Conservation (phyloP, 2,888 invertebrate genomes). For the Platycnemis pennipes region DNA sequence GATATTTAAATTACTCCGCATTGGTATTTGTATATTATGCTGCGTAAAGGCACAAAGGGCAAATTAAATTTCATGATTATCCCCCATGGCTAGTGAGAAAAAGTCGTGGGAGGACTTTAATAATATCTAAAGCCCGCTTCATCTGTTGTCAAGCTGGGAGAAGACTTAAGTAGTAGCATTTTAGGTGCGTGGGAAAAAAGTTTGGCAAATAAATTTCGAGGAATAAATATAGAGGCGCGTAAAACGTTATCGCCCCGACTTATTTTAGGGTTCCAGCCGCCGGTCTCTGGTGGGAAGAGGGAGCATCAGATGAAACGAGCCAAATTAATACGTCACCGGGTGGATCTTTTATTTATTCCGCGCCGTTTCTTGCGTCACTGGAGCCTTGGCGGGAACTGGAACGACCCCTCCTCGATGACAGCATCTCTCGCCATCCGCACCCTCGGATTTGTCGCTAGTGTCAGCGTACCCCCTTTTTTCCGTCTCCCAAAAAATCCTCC, state of each 20-base stretch:
- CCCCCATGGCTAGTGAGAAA: no score
- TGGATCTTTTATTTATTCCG: neutral
- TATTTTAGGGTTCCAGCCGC: neutral
- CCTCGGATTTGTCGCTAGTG: neutral
- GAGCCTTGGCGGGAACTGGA: no score
- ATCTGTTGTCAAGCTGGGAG: neutral
- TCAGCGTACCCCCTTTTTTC: neutral
- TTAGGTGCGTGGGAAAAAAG: neutral
- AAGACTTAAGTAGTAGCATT: neutral
- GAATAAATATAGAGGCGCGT: neutral
- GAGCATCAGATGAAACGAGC: neutral
- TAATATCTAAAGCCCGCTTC: no score
- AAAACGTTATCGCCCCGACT: neutral
- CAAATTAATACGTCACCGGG: conserved; percentile 24
- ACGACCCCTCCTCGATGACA: no score
- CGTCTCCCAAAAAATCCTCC: no score
- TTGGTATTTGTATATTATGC: no score
- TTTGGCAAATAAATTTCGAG: neutral
- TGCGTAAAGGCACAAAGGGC: no score
- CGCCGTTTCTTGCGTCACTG: neutral
- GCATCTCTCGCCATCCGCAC: no score
- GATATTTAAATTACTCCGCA: no score
- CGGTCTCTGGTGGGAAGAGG: neutral
- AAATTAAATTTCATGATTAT: no score
- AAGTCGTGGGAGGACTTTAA: no score